Percentiles rank a stretch among this genome's conserved stretches.
Conservation (phyloP, 2,888 invertebrate species). For the Arenicola marina region DNA sequence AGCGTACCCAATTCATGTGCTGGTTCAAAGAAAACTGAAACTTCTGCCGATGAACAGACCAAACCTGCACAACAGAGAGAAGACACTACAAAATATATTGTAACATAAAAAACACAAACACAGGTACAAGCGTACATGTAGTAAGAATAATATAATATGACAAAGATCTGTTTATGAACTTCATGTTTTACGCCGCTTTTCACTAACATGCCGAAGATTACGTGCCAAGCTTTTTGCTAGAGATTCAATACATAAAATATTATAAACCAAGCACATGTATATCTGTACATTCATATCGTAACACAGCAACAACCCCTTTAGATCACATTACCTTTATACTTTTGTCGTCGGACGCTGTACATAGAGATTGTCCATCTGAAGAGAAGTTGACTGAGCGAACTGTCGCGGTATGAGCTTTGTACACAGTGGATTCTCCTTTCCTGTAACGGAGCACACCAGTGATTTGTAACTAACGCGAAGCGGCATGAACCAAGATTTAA, state of each 20-base stretch:
- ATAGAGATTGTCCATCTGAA: constrained; percentile 65
- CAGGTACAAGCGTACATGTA: not conserved
- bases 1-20: constrained; percentile 62
- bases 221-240: too few species aligned
- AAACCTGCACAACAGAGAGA: constrained; percentile 44
- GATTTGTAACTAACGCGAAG: too few species aligned
- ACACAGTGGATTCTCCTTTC: constrained; percentile 71
- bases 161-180: not conserved
- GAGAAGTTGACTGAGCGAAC: constrained; percentile 84
- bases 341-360: constrained; percentile 62
- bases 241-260: too few species aligned
- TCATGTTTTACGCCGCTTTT: too few species aligned
- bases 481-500: too few species aligned
- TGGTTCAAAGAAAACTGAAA: constrained; percentile 60
- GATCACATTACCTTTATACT: constrained; percentile 62
- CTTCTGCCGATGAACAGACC: constrained; percentile 62
- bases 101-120: not conserved
- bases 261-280: too few species aligned
- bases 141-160: not conserved
- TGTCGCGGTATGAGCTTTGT: constrained; percentile 79
- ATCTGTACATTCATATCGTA: too few species aligned
- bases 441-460: constrained; percentile 43
- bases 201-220: too few species aligned
- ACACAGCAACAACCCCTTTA: too few species aligned
- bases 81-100: not conserved